These are phyloP conservation scores for Lottia scabra DNA, from an alignment of 2,888 invertebrate species.

Conservation along the genomic window DNA sequence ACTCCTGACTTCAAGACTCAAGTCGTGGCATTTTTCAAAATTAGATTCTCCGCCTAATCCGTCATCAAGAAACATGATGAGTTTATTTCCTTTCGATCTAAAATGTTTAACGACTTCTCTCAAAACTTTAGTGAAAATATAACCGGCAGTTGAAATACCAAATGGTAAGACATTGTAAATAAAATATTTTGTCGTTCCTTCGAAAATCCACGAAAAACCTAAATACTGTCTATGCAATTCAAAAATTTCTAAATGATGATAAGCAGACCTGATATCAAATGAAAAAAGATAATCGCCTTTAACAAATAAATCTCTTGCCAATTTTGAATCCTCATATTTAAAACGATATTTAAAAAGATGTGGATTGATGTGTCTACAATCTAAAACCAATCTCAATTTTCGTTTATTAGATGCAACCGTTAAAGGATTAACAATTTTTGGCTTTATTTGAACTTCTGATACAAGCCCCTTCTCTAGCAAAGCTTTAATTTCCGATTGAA, in stretches of 20 bases:
- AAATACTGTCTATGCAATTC: background rate
- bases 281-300: background rate
- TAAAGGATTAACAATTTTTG: background rate
- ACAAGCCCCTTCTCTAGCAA: background rate
- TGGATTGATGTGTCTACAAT: slow-evolving; percentile 2
- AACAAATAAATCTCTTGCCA: background rate
- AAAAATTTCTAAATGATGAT: background rate
- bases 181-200: background rate
- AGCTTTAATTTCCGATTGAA: background rate
- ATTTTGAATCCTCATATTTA: background rate
- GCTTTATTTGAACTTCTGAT: background rate
- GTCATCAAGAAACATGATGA: background rate
- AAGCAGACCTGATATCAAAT: background rate
- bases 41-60: background rate
- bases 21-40: slow-evolving; percentile 3
- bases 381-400: background rate
- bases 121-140: background rate
- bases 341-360: background rate
- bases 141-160: background rate
- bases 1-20: background rate
- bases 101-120: background rate
- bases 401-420: background rate
- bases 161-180: background rate
- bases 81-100: background rate
- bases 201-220: background rate